phyloP scores from a whole-genome alignment of 1,140 invertebrate species.

The Liolophura sinensis region DNA sequence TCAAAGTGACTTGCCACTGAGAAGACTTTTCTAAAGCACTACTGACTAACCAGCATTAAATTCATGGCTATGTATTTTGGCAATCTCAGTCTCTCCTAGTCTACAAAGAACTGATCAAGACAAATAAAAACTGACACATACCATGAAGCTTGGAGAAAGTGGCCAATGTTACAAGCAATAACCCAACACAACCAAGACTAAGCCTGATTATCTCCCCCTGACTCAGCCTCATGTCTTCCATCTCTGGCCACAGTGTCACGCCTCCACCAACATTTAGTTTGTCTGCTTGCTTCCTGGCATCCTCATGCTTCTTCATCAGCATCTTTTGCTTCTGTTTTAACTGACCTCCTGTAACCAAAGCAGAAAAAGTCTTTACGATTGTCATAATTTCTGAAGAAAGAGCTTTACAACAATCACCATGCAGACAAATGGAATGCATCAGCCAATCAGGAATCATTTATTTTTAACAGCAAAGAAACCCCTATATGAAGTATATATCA shows the following conservation, averaged over 20 bases:
- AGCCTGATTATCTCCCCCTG: constrained; percentile 29
- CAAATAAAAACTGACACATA: constrained; percentile 9
- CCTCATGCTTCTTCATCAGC: constrained; percentile 38
- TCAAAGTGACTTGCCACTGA: no score
- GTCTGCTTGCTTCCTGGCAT: constrained; percentile 33
- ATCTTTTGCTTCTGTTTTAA: constrained; percentile 42
- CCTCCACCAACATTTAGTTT: constrained; percentile 46
- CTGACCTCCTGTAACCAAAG: constrained; percentile 28
- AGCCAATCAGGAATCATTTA: no score
- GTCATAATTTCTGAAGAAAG: no score
- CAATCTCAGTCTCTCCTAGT: neutral
- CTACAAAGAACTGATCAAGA: neutral
- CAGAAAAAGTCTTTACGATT: no score
- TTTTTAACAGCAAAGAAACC: no score
- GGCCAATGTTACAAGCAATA: constrained; percentile 19
- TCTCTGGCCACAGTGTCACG: constrained; percentile 48
- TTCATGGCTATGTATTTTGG: no score
- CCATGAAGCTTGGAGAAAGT: constrained; percentile 41
- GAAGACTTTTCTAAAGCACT: no score
- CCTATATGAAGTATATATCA: no score
- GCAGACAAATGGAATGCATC: no score
- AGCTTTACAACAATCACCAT: no score
- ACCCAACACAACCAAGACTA: constrained; percentile 13
- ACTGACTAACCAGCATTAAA: no score
- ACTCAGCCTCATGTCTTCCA: constrained; percentile 47